Percentiles rank a stretch among this genome's conserved stretches.
Conservation (phyloP, 2,113 vertebrate species). For the Hyla sarda region DNA sequence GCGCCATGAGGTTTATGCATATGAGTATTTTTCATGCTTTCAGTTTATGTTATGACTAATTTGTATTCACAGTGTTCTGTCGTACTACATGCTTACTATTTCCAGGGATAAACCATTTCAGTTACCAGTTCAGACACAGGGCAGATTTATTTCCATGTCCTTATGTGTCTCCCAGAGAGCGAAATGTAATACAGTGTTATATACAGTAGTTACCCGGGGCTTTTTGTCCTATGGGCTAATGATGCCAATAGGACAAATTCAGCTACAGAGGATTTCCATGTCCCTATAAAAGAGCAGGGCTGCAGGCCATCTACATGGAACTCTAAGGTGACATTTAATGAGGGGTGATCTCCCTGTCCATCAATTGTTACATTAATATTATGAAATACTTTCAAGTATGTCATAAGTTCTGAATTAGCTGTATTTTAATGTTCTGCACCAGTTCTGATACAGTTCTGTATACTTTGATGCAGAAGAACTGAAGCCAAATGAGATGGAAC, state of each 20-base stretch:
- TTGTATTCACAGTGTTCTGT: neutral
- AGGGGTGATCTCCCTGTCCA: too few relatives aligned
- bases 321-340: too few relatives aligned
- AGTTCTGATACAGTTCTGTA: too few relatives aligned
- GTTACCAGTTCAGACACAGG: neutral
- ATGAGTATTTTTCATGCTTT: neutral
- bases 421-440: too few relatives aligned
- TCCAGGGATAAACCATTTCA: neutral
- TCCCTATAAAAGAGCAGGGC: neutral
- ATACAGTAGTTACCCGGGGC: neutral
- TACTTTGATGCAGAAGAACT: too few relatives aligned
- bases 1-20: neutral
- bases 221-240: neutral
- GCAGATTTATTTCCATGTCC: neutral
- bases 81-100: neutral
- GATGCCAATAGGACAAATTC: too few relatives aligned
- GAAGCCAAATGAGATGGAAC: too few relatives aligned
- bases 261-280: neutral
- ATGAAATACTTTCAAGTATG: too few relatives aligned
- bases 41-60: neutral
- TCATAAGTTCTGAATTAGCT: too few relatives aligned
- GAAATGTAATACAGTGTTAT: neutral
- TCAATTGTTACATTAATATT: too few relatives aligned
- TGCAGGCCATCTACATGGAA: neutral
- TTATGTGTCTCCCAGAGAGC: neutral